phyloP scores from a whole-genome alignment of 1,140 invertebrate species.

The Drosophila parabipectinata region DNA sequence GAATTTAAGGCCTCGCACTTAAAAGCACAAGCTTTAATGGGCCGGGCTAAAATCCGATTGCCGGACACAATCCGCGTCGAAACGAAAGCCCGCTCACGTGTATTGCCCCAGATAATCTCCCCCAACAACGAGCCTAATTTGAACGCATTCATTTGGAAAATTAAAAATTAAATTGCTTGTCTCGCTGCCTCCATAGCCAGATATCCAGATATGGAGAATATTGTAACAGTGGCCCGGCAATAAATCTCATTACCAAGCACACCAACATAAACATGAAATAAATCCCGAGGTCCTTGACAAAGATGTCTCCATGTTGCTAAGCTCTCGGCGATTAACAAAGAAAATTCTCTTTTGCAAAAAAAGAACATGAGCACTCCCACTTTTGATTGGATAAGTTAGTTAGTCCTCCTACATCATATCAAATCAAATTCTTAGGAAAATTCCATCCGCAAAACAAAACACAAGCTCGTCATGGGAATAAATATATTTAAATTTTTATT shows the following conservation, averaged over 20 bases:
- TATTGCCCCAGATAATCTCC: constrained; percentile 48
- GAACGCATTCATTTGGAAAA: constrained; percentile 79
- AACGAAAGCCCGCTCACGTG: constrained; percentile 37
- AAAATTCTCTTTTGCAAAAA: background rate
- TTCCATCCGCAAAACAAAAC: background rate
- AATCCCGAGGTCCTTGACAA: constrained; percentile 3
- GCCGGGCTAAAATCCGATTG: constrained; percentile 14
- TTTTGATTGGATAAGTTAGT: constrained; percentile 36
- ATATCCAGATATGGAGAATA: constrained; percentile 42
- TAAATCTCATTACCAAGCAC: constrained; percentile 74
- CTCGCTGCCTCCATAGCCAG: constrained; percentile 40
- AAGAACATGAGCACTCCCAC: constrained; percentile 9
- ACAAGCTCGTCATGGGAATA: background rate
- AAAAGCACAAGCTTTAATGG: constrained; percentile 27
- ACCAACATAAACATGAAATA: constrained; percentile 14
- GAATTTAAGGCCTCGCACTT: background rate
- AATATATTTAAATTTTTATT: constrained; percentile 7
- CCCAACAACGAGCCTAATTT: constrained; percentile 78
- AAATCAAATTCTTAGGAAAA: background rate
- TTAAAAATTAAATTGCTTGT: constrained; percentile 83
- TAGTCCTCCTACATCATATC: constrained; percentile 2
- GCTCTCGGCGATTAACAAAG: constrained; percentile 30
- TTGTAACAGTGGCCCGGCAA: constrained; percentile 63
- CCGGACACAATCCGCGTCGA: constrained; percentile 9
- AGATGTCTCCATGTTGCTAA: constrained; percentile 22